These are phyloP conservation scores for Amazona guildingii DNA, from an alignment of 2,113 vertebrate species.

Conservation along the genomic window DNA sequence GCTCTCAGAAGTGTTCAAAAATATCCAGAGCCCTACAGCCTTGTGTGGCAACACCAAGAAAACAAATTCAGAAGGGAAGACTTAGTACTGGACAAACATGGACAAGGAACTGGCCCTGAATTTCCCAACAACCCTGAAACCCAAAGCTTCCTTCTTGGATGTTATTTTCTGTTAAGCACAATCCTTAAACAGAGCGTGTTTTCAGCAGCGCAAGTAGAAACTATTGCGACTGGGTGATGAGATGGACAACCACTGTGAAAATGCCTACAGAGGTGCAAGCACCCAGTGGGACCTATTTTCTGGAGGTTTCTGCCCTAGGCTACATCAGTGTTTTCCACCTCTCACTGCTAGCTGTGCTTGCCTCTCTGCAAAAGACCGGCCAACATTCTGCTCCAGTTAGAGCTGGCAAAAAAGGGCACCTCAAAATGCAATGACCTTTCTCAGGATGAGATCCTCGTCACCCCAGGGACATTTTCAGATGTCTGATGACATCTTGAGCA, in stretches of 20 bases:
- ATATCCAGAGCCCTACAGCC: not conserved
- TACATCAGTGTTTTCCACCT: not conserved
- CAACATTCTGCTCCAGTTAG: not conserved
- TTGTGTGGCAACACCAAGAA: not conserved
- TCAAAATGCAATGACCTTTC: not conserved
- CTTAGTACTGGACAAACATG: not conserved
- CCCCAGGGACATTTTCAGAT: not conserved
- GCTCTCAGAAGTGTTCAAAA: not conserved
- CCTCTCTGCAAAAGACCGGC: not conserved
- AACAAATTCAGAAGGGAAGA: not conserved
- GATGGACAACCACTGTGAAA: not conserved
- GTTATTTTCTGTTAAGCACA: not conserved
- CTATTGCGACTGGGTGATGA: not conserved
- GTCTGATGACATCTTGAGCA: not conserved
- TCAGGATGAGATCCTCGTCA: not conserved
- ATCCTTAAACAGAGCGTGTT: not conserved
- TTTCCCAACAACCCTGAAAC: not conserved
- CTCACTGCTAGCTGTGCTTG: not conserved
- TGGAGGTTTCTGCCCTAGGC: not conserved
- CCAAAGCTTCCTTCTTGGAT: not conserved
- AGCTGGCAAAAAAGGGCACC: not conserved
- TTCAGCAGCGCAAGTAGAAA: not conserved
- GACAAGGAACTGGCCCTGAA: not conserved
- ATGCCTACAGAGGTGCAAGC: not conserved
- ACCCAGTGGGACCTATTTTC: not conserved